A percentile compares a stretch with the other conserved stretches of the same genome.
phyloP scores from a whole-genome alignment of 2,888 invertebrate species.

The Pseudococcus viburni region DNA sequence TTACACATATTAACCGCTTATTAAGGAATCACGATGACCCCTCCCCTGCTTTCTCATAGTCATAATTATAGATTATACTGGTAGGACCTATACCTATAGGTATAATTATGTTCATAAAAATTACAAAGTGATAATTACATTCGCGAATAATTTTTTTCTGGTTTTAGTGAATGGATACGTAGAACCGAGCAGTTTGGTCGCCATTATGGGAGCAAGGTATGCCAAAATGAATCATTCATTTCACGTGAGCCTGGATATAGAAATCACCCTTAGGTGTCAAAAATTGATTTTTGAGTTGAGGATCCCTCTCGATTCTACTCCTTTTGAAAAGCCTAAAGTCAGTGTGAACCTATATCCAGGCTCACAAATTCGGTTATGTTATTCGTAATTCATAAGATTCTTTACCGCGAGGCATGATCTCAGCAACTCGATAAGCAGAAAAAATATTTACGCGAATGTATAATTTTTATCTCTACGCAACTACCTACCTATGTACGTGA shows the following conservation, averaged over 20 bases:
- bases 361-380: neutral
- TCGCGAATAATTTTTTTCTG: slow-evolving; percentile 5
- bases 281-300: too few relatives aligned
- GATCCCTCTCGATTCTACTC: too few relatives aligned
- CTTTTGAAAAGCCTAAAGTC: too few relatives aligned
- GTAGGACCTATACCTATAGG: neutral
- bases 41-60: neutral
- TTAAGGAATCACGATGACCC: neutral
- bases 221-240: neutral
- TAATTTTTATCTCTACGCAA: neutral
- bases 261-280: too few relatives aligned
- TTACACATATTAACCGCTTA: neutral
- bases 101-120: neutral
- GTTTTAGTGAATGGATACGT: slow-evolving; percentile 57
- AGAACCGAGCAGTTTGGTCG: slow-evolving; percentile 53
- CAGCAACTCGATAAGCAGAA: neutral
- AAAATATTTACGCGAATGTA: neutral
- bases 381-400: slow-evolving; percentile 1
- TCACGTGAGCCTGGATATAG: too few relatives aligned
- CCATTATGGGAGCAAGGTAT: slow-evolving; percentile 65
- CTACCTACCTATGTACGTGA: neutral
- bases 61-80: neutral
- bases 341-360: too few relatives aligned
- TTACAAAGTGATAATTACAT: neutral
- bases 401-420: neutral